phyloP scores from a whole-genome alignment of 2,888 invertebrate genomes.

The Eupithecia subumbrata region DNA sequence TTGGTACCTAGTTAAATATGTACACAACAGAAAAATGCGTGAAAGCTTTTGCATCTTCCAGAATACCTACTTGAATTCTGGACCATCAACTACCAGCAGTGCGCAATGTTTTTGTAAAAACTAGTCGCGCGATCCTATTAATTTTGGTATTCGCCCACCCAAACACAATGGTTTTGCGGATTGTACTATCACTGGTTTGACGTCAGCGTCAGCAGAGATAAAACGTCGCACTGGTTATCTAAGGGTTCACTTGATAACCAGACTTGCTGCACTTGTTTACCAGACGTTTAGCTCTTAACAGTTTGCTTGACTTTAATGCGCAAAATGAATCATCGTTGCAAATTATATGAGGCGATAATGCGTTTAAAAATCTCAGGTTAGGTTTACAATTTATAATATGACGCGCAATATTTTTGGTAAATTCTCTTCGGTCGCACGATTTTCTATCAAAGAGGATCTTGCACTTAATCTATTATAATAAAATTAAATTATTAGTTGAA shows the following conservation, averaged over 20 bases:
- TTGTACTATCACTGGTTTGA: slow-evolving; percentile 64
- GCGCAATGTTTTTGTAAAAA: too few relatives aligned
- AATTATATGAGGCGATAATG: background rate
- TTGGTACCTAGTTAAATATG: background rate
- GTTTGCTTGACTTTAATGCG: background rate
- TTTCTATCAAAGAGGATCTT: background rate
- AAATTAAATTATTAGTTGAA: background rate
- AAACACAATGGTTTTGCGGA: too few relatives aligned
- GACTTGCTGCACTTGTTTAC: slow-evolving; percentile 33
- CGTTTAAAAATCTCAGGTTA: background rate
- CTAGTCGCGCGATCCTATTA: too few relatives aligned
- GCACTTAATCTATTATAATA: background rate
- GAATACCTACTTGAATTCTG: too few relatives aligned
- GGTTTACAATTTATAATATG: background rate
- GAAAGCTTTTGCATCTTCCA: too few relatives aligned
- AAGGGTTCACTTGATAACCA: slow-evolving; percentile 32
- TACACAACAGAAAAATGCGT: too few relatives aligned
- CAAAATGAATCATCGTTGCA: slow-evolving; percentile 10
- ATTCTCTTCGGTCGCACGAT: background rate
- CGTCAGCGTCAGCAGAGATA: slow-evolving; percentile 55
- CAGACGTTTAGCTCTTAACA: slow-evolving; percentile 33
- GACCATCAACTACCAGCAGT: too few relatives aligned
- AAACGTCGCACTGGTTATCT: slow-evolving; percentile 47
- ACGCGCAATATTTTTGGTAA: background rate
- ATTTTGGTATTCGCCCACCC: too few relatives aligned